Percentiles rank a stretch among this genome's conserved stretches.
Evolutionary conservation across 37 sponge, comb jelly and placozoan genomes (phyloP).

Genomic region (Aplysina aerophoba): DNA sequence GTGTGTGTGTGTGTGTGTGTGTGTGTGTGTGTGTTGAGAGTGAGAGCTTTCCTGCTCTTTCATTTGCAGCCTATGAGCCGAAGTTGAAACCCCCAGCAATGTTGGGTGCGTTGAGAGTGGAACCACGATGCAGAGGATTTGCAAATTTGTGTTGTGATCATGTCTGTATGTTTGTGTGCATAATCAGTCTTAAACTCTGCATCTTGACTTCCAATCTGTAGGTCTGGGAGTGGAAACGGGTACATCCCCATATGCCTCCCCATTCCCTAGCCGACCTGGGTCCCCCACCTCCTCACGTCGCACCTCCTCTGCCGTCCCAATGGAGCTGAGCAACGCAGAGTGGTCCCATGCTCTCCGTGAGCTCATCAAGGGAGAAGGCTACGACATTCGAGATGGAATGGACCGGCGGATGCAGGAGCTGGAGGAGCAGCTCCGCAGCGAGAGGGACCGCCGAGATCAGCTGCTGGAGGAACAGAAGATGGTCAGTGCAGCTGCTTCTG

Average conservation of each 20-base stretch:
- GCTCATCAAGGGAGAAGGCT: constrained; percentile 76
- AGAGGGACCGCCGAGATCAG: constrained; percentile 40
- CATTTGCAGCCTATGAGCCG: background rate
- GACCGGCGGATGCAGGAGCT: constrained; percentile 70
- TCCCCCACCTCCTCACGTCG: background rate
- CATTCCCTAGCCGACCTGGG: constrained; percentile 18
- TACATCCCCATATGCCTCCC: background rate
- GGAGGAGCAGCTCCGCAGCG: constrained; percentile 50
- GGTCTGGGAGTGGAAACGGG: background rate
- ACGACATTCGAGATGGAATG: constrained; percentile 58
- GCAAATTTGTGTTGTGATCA: too few relatives aligned
- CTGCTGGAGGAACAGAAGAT: constrained; percentile 62
- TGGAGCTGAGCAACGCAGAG: constrained; percentile 52
- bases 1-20: constrained; percentile 30
- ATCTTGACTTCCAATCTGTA: background rate
- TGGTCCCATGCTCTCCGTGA: constrained; percentile 89
- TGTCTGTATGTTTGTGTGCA: too few relatives aligned
- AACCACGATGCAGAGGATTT: too few relatives aligned
- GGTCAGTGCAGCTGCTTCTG: constrained; percentile 30
- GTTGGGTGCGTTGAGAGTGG: background rate
- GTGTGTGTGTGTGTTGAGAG: constrained; percentile 10
- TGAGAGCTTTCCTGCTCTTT: too few relatives aligned
- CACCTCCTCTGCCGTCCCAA: background rate
- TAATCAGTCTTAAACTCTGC: too few relatives aligned
- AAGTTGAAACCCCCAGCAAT: background rate